Base-by-base conservation (phyloP, 2,113 vertebrate species). In the Propithecus coquereli region DNA sequence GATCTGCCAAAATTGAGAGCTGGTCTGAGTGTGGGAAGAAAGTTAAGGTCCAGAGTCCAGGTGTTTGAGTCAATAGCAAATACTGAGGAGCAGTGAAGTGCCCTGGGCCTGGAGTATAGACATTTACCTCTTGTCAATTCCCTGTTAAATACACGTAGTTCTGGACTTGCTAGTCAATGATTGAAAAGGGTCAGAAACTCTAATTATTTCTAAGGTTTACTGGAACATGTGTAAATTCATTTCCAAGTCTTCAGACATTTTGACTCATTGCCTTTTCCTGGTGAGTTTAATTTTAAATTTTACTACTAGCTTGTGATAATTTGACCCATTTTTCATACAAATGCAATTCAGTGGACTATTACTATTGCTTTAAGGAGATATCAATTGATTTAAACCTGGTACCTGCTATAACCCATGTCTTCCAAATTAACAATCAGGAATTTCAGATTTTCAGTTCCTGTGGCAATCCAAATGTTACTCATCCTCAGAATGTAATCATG, bases 201-300 rank as follows among this genome's bases (percentile, higher is more conserved):
- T n/a, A 76, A 86, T 40, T 65, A 59, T 70, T 84, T 80, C 10
- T 92, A 7, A 43, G 50, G 37, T 61, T 88, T 76, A 81, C 13
- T 45, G 40, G 27, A 47, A 81, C 3, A 1, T 83, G 91, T 73
- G 6, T 87, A 87, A 90, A 59, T 57, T 81, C 9, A 96, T 87
- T 81, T 90, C 37, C 23, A 83, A 66, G 22, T 74, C 40, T 66
- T 40, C 30, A 79, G 23, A 27, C 32, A 45, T 86, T 27, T 65
- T 8, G 6, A 79, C 11, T 81, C 25, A 57, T 50, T 90, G 30
- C 6, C 2, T 40, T 87, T 93, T 54, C 40, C 32, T 34, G 59
- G 3, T 90, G 89, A 70, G 23, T 71, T 92, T 90, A 45, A 90
- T 80, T 83, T 82, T 82, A 90, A 66, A 54, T 80, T 90, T 95